These are phyloP conservation scores for Cataglyphis rosenhaueri DNA, from an alignment of 2,888 invertebrate genomes.

Conservation along the genomic window DNA sequence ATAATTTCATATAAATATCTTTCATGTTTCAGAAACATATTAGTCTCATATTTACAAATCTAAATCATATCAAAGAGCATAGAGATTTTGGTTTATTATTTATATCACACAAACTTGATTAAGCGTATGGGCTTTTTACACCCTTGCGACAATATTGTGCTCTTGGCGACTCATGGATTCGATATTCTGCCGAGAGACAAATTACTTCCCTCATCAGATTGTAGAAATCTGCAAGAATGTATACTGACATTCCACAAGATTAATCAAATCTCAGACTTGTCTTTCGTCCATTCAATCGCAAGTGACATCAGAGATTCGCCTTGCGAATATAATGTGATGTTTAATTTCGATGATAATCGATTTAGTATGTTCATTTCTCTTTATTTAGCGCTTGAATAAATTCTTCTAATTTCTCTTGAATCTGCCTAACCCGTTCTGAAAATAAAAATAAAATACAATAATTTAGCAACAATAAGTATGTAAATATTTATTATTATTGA, in stretches of 20 bases:
- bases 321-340: neutral
- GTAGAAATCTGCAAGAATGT: neutral
- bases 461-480: slow-evolving; percentile 8
- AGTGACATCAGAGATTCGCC: neutral
- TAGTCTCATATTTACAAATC: slow-evolving; percentile 34
- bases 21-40: neutral
- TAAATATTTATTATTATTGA: neutral
- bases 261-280: neutral
- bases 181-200: neutral
- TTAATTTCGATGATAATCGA: neutral
- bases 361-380: slow-evolving; percentile 90
- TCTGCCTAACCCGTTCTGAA: slow-evolving; percentile 97
- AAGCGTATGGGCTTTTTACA: neutral
- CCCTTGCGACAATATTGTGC: neutral
- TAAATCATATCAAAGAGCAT: slow-evolving; percentile 4
- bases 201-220: neutral
- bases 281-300: neutral
- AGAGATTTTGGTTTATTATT: neutral
- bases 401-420: slow-evolving; percentile 99
- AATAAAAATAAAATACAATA: slow-evolving; percentile 73
- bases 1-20: neutral
- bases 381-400: slow-evolving; percentile 98
- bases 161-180: neutral
- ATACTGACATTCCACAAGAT: neutral
- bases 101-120: slow-evolving; percentile 26